Evolutionary conservation across 2,113 vertebrate species (phyloP), one percentile per base, ranked within the genome.

Genomic region (Pteruthius melanotis): DNA sequence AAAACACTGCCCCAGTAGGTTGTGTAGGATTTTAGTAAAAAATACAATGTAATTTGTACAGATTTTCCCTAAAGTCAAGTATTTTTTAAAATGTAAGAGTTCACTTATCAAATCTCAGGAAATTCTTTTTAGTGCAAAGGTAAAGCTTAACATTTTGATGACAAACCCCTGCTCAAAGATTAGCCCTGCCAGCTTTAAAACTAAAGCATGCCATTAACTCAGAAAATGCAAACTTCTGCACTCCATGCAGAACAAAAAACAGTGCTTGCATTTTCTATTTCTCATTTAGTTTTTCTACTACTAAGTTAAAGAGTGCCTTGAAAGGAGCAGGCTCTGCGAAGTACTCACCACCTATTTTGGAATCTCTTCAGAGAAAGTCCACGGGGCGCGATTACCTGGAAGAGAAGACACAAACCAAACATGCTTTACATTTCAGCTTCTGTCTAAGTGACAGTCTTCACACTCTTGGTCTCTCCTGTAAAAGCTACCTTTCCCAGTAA

Each of bases 331-430:
- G 20, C 21, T 72, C 40, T 60, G 68, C 11, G 8, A 74, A 66
- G 60, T 81, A 95, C 95, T 97, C 77, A 97, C 96, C 95, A 92
- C 96, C 94, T 96, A 94, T 94, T 78, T 94, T 96, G 94, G 77
- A 96, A 89, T 65, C 45, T 96, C 93, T 90, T 92, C 85, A 84
- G 85, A 80, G 83, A 70, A 92, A 94, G 52, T 83, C 71, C 79
- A 83, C 42, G 0, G 79, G 76, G 76, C 65, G 95, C 1, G 0
- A 49, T 16, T 54, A 76, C 65, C 95, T 97, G 76, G 61, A 95
- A 91, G 18, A 91, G 40, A 94, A 84, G 83, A 93, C 52, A 85
- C 33, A 95, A 94, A 94, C 13, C 59, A 74, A 93, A 92, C 15
- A 78, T 10, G 3, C 26, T 78, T 93, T 92, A 93, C 20, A 52